phyloP scores from a whole-genome alignment of 2,888 invertebrate genomes.

The Gastracanthus pulcherrimus region DNA sequence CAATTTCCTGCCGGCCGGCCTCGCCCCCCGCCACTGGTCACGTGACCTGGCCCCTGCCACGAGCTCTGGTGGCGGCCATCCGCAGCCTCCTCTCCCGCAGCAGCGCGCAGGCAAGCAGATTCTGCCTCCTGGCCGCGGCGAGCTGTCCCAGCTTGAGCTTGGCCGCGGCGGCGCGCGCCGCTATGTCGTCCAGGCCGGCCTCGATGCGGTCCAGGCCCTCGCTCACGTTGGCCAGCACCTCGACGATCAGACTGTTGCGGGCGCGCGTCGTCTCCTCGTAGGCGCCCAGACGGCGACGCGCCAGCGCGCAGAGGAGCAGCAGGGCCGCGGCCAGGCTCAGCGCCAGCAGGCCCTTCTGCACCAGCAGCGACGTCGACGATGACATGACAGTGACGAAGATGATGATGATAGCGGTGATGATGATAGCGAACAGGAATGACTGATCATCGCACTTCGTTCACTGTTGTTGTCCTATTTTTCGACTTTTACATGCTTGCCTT shows the following conservation, averaged over 20 bases:
- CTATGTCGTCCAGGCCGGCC: conserved; percentile 64
- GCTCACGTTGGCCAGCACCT: conserved; percentile 68
- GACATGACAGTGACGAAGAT: conserved; percentile 19
- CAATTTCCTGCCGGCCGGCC: no score
- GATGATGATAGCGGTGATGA: not conserved
- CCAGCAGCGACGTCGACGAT: conserved; percentile 23
- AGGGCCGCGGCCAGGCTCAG: conserved; percentile 58
- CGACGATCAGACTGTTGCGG: conserved; percentile 58
- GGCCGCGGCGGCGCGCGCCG: conserved; percentile 62
- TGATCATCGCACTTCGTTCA: conserved; percentile 37
- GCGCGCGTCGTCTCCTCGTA: conserved; percentile 51
- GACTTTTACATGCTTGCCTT: no score
- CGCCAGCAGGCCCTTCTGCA: conserved; percentile 60
- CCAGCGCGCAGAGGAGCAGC: conserved; percentile 55
- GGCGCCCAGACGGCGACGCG: conserved; percentile 53
- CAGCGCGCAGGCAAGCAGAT: conserved; percentile 23
- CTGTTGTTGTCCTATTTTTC: no score
- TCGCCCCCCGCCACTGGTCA: not conserved
- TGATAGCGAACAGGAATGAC: not conserved
- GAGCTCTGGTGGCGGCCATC: not conserved
- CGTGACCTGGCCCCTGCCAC: not conserved
- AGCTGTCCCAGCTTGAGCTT: conserved; percentile 61
- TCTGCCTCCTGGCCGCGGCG: conserved; percentile 11
- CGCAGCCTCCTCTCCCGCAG: not conserved
- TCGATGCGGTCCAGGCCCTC: conserved; percentile 66